Evolutionary conservation across 1,140 invertebrate species (phyloP), one percentile per base, ranked within the genome.

Genomic region (Meteorus sp.): DNA sequence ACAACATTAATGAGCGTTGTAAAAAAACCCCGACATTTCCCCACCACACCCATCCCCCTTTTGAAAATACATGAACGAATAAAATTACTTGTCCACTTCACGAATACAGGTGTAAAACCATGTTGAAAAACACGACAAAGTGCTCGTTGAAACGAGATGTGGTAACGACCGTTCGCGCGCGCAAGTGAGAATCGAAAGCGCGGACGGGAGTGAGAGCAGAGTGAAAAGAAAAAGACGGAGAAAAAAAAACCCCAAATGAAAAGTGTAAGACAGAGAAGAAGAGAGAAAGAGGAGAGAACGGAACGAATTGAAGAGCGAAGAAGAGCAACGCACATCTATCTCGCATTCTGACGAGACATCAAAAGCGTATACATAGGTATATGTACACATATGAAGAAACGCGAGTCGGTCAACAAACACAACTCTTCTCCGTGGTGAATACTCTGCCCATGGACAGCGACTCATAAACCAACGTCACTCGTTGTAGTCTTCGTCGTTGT

Each of bases 341-440:
- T 65, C 67, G 66, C 65, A 73, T 72, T 71, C 70, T 74, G 68
- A 70, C 70, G 64, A 70, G 67, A 72, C n/a, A n/a, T 72, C 67
- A 70, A 72, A 71, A 71, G 64, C 68, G 64, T 62, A 61, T 31
- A 54, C n/a, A n/a, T n/a, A n/a, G n/a, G n/a, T n/a, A n/a, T n/a
- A n/a, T n/a, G n/a, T n/a, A n/a, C n/a, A n/a, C n/a, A n/a, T n/a
- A n/a, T n/a, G n/a, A n/a, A n/a, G n/a, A n/a, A n/a, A n/a, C n/a
- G 15, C 35, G 62, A 66, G 64, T 54, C 64, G 57, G 60, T 67
- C 64, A 73, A 70, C 70, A 72, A 70, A 73, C 73, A 73, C 70
- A 66, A 56, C 61, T 71, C 64, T 63, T 64, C 47, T 64, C 62
- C 61, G 57, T n/a, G n/a, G n/a, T n/a, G n/a, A n/a, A n/a, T n/a